Percentiles rank a stretch among this genome's conserved stretches.
These are phyloP conservation scores for Okamejei kenojei DNA, from an alignment of 2,797 vertebrate species.

Conservation along the genomic window DNA sequence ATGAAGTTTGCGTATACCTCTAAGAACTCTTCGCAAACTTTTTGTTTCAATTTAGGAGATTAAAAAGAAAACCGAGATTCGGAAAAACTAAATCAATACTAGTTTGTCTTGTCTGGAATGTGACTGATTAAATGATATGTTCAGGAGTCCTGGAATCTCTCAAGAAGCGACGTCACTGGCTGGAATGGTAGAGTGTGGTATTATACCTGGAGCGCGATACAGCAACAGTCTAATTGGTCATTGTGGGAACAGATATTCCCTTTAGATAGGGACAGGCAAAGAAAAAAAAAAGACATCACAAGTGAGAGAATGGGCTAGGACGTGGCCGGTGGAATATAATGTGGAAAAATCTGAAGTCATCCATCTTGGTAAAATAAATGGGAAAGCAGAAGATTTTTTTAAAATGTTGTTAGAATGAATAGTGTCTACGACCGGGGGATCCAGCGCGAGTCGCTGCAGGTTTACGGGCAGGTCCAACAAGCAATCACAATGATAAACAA, in stretches of 20 bases:
- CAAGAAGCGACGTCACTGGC: not conserved
- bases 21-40: not conserved
- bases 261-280: not conserved
- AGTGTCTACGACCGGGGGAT: no score
- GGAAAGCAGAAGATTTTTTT: no score
- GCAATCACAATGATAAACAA: no score
- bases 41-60: not conserved
- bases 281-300: not conserved
- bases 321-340: no score
- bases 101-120: not conserved
- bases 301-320: no score
- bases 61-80: not conserved
- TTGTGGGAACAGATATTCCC: not conserved
- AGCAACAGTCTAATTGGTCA: not conserved
- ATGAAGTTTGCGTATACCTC: not conserved
- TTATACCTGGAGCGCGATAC: not conserved
- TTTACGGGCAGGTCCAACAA: no score
- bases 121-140: not conserved
- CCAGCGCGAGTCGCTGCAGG: no score
- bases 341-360: no score
- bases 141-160: conserved; percentile 16
- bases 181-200: not conserved
- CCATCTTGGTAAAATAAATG: no score
- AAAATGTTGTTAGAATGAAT: no score
- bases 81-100: not conserved